A percentile compares a stretch with the other conserved stretches of the same genome.
These are phyloP conservation scores for Clanis bilineata DNA, from an alignment of 2,888 invertebrate species.

Conservation along the genomic window DNA sequence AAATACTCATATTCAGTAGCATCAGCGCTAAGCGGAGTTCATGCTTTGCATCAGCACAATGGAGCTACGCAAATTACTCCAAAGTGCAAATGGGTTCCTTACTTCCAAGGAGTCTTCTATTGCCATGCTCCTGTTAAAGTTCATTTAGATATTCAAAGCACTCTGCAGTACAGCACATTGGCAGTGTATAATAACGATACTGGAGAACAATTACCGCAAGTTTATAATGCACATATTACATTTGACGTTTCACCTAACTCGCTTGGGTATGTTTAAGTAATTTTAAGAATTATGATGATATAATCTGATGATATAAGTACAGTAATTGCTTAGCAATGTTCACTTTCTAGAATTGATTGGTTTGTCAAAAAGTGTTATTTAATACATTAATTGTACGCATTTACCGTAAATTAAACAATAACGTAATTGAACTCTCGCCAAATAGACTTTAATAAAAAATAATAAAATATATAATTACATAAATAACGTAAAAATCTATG, in stretches of 20 bases:
- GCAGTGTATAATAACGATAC: conserved; percentile 66
- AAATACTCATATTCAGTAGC: conserved; percentile 63
- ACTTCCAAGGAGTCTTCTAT: conserved; percentile 64
- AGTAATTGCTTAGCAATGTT: background rate
- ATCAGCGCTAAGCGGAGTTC: conserved; percentile 59
- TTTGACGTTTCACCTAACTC: conserved; percentile 59
- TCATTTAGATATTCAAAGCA: conserved; percentile 62
- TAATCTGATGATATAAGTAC: background rate
- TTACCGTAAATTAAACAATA: background rate
- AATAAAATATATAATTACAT: background rate
- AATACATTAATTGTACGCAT: background rate
- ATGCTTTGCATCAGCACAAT: conserved; percentile 50
- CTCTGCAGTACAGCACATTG: conserved; percentile 45
- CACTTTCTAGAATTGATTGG: background rate
- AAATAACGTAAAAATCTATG: background rate
- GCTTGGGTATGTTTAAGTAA: conserved; percentile 47
- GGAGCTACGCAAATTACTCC: conserved; percentile 45
- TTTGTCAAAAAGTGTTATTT: background rate
- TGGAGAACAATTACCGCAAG: conserved; percentile 51
- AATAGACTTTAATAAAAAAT: background rate
- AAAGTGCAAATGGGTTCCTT: conserved; percentile 67
- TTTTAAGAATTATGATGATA: background rate
- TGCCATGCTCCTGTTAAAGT: conserved; percentile 65
- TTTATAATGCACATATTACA: conserved; percentile 57
- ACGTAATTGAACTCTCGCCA: background rate